phyloP scores from a whole-genome alignment of 2,797 vertebrate species.

The Malurus splendens region DNA sequence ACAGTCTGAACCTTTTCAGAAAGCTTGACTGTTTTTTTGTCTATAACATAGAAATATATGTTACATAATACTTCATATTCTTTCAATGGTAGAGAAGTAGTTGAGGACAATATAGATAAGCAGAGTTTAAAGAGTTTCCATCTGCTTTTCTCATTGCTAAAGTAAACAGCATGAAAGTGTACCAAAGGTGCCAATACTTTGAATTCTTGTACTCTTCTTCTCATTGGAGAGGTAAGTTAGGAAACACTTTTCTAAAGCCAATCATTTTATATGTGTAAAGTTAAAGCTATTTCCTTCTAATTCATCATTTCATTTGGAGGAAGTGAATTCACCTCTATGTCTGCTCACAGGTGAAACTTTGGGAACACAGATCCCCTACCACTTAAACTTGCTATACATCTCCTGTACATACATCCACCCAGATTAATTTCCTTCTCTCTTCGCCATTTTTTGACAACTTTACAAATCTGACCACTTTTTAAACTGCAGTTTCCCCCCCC shows the following conservation, averaged over 20 bases:
- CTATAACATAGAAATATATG: background rate
- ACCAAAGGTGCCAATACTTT: background rate
- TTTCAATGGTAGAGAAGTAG: background rate
- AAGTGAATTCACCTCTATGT: fast-evolving
- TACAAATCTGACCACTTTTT: background rate
- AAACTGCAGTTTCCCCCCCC: background rate
- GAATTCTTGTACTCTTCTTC: background rate
- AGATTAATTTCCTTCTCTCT: background rate
- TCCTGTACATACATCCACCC: background rate
- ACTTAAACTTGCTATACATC: background rate
- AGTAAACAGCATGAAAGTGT: background rate
- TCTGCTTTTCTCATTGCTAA: background rate
- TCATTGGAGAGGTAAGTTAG: background rate
- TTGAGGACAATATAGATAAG: background rate
- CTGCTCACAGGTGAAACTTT: background rate
- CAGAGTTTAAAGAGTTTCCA: background rate
- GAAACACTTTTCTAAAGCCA: background rate
- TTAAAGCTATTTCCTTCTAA: background rate
- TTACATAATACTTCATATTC: background rate
- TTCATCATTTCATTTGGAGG: background rate
- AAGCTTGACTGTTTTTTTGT: background rate
- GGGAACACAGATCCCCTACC: background rate
- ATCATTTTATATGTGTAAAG: background rate
- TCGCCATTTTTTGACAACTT: background rate
- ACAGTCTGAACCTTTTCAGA: background rate